These are phyloP conservation scores for Fragum whitleyi DNA, from an alignment of 2,888 invertebrate species.

Conservation along the genomic window DNA sequence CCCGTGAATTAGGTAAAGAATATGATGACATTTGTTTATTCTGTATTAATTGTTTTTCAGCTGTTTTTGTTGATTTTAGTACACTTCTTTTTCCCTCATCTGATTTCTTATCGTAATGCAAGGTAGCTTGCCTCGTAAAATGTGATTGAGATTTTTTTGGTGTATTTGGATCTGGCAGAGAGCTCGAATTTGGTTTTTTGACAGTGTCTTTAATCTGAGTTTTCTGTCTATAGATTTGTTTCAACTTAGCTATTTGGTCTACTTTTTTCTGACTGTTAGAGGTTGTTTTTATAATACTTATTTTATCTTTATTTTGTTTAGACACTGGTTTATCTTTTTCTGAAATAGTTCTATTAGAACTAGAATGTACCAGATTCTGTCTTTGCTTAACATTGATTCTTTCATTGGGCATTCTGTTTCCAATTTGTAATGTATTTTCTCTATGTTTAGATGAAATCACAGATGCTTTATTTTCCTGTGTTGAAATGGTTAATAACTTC, in stretches of 20 bases:
- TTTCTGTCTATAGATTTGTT: slow-evolving; percentile 6
- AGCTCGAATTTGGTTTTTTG: background rate
- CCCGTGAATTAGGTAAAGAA: background rate
- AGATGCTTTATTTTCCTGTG: too few relatives aligned
- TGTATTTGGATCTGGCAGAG: background rate
- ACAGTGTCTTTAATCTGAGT: background rate
- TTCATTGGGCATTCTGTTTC: too few relatives aligned
- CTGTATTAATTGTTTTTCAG: too few relatives aligned
- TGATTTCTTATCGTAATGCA: background rate
- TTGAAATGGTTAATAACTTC: too few relatives aligned
- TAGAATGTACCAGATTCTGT: too few relatives aligned
- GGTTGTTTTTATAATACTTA: background rate
- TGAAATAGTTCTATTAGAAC: too few relatives aligned
- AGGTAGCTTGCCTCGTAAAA: background rate
- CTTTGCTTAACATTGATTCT: too few relatives aligned
- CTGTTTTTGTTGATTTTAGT: too few relatives aligned
- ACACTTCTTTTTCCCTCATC: background rate
- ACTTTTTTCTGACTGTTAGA: background rate
- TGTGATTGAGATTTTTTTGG: slow-evolving; percentile 3
- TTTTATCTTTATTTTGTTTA: background rate
- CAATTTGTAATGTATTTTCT: too few relatives aligned
- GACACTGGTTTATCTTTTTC: too few relatives aligned
- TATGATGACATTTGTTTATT: background rate
- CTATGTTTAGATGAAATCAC: too few relatives aligned
- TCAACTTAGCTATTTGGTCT: slow-evolving; percentile 6